These are phyloP conservation scores for Mixornis gularis DNA, from an alignment of 2,113 vertebrate genomes.

Conservation along the genomic window DNA sequence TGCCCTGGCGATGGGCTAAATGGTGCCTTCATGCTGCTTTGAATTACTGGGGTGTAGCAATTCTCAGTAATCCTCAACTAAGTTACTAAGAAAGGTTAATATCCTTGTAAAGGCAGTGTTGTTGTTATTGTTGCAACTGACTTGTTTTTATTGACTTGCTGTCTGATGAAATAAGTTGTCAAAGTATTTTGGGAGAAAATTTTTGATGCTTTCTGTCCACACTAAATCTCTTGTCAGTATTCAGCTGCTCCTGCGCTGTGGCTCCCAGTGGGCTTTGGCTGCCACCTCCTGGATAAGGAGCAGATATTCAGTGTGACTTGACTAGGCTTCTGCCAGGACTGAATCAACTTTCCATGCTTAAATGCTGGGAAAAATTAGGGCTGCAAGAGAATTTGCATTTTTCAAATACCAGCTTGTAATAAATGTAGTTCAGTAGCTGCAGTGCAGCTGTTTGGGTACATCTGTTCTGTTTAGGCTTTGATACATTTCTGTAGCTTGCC, in stretches of 20 bases:
- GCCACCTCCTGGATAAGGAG: slow-evolving; percentile 21
- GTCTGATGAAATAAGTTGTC: background rate
- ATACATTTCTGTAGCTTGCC: background rate
- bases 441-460: background rate
- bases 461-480: background rate
- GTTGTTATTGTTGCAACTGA: background rate
- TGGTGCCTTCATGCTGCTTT: background rate
- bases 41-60: background rate
- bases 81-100: background rate
- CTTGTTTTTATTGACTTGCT: background rate
- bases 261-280: background rate
- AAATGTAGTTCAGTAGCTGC: background rate
- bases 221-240: background rate
- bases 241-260: background rate
- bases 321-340: background rate
- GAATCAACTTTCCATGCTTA: background rate
- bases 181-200: background rate
- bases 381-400: background rate
- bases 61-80: background rate
- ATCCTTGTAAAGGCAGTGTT: background rate
- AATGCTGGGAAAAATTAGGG: background rate
- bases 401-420: background rate
- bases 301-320: background rate
- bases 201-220: background rate
- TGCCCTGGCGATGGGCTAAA: background rate